These are phyloP conservation scores for Drosophila rufa DNA, from an alignment of 1,140 invertebrate species.

Conservation along the genomic window DNA sequence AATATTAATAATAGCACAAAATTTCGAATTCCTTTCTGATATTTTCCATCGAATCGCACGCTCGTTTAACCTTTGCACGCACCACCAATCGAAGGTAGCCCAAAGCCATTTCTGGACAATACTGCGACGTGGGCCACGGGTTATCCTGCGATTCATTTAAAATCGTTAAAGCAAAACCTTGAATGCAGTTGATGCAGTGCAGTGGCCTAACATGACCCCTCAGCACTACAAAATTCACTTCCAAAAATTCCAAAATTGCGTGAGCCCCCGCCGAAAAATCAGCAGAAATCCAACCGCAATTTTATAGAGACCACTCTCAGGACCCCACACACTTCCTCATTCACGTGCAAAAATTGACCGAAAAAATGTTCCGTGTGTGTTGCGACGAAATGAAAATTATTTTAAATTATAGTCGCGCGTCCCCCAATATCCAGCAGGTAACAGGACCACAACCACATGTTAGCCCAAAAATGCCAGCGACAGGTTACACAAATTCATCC, in stretches of 20 bases:
- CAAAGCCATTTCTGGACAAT: slow-evolving; percentile 3
- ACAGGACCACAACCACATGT: slow-evolving; percentile 52
- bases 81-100: not conserved
- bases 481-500: slow-evolving; percentile 31
- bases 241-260: slow-evolving; percentile 20
- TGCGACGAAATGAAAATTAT: slow-evolving; percentile 58
- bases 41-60: too few species aligned
- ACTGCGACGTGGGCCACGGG: slow-evolving; percentile 6
- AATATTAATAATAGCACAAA: too few species aligned
- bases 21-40: too few species aligned
- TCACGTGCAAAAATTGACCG: not conserved
- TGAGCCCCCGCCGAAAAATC: slow-evolving; percentile 11
- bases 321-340: not conserved
- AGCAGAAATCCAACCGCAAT: slow-evolving; percentile 44
- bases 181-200: slow-evolving; percentile 27
- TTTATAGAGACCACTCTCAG: slow-evolving; percentile 4
- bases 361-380: slow-evolving; percentile 23
- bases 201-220: not conserved
- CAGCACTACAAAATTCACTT: slow-evolving; percentile 38
- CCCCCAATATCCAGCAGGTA: slow-evolving; percentile 1
- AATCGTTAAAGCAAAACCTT: slow-evolving; percentile 54
- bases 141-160: slow-evolving; percentile 45
- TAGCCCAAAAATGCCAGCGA: slow-evolving; percentile 63
- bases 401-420: slow-evolving; percentile 62
- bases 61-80: not conserved